Percentiles rank a stretch among this genome's conserved stretches.
These are phyloP conservation scores for Capricornis sumatraensis DNA, from an alignment of 2,113 vertebrate species.

Conservation along the genomic window DNA sequence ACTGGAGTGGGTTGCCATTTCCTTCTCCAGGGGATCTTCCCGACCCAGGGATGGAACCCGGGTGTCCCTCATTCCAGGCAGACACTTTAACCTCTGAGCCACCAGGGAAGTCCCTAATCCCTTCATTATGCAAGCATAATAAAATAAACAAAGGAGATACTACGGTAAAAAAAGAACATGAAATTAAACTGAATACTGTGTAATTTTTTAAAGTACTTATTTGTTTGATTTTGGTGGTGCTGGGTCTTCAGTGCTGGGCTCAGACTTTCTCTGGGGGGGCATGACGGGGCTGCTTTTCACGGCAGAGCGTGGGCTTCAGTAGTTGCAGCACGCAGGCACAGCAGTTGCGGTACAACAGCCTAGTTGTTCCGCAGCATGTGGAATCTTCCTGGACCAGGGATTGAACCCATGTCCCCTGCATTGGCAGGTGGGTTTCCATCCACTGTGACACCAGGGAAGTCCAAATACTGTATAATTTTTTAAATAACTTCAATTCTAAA, in stretches of 20 bases:
- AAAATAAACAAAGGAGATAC: conserved; percentile 5
- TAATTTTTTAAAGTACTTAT: neutral
- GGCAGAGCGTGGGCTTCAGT: rapidly evolving
- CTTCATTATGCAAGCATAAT: neutral
- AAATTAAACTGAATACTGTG: neutral
- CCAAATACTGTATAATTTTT: neutral
- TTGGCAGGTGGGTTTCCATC: neutral
- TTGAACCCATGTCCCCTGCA: neutral
- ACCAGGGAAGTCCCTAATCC: neutral
- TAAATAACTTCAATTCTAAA: neutral
- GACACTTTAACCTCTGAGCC: too few relatives aligned
- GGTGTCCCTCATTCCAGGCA: too few relatives aligned
- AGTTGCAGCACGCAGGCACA: neutral
- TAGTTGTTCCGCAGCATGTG: neutral
- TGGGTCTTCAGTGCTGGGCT: neutral
- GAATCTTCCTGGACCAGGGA: neutral
- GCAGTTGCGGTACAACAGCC: neutral
- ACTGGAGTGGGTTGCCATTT: too few relatives aligned
- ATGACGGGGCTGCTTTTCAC: neutral
- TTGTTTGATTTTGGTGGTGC: neutral
- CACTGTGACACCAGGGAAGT: neutral
- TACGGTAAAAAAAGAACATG: neutral
- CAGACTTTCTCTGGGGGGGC: neutral
- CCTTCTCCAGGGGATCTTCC: too few relatives aligned
- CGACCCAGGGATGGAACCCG: too few relatives aligned